Percentiles rank a stretch among this genome's conserved stretches.
These are phyloP conservation scores for Embiotoca jacksoni DNA, from an alignment of 2,113 vertebrate species.

Conservation along the genomic window DNA sequence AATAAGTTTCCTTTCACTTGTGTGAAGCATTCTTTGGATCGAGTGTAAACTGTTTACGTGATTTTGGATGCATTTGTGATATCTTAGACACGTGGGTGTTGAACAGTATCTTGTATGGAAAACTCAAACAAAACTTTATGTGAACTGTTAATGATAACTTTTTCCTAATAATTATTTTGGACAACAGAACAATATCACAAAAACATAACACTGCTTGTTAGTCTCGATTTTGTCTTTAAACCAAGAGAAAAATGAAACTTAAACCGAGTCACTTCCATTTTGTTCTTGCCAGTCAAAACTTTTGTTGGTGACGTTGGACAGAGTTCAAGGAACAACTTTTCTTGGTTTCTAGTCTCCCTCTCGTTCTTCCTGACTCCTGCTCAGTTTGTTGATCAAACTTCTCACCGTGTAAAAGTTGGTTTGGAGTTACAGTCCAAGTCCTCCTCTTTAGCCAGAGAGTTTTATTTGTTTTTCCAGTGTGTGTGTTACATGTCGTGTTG, in stretches of 20 bases:
- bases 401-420: conserved; percentile 18
- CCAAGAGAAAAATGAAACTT: neutral
- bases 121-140: too few species aligned
- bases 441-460: conserved; percentile 10
- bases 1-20: too few species aligned
- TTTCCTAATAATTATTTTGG: too few species aligned
- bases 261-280: neutral
- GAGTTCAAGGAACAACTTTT: conserved; percentile 29
- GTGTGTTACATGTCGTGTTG: conserved; percentile 51
- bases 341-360: neutral
- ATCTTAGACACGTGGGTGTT: too few species aligned
- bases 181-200: too few species aligned
- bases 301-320: neutral
- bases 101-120: too few species aligned
- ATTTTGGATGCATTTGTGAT: too few species aligned
- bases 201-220: neutral
- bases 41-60: too few species aligned
- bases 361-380: neutral
- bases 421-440: conserved; percentile 20
- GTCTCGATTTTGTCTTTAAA: neutral
- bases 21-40: too few species aligned
- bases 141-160: too few species aligned
- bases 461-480: conserved; percentile 48
- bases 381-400: conserved; percentile 4
- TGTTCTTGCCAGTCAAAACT: conserved; percentile 3